A percentile compares a stretch with the other conserved stretches of the same genome.
Conservation (phyloP, 1,140 invertebrate genomes). For the Drosophila paulistorum region DNA sequence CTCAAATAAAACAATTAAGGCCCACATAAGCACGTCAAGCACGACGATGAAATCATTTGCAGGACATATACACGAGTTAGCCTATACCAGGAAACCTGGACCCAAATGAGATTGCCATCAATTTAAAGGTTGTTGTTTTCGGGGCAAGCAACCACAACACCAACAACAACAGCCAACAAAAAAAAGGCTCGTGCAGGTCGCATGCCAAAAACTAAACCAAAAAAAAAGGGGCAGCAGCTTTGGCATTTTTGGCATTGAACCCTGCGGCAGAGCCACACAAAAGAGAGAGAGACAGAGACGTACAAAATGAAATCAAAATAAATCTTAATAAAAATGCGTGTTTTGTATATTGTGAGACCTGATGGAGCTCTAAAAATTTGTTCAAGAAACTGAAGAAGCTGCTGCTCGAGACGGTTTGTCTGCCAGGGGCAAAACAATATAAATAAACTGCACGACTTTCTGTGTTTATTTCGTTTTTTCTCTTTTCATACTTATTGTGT, state of each 20-base stretch:
- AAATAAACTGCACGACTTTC: slow-evolving; percentile 69
- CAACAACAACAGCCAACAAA: slow-evolving; percentile 11
- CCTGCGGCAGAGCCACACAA: slow-evolving; percentile 56
- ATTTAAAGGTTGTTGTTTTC: slow-evolving; percentile 40
- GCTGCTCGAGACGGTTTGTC: slow-evolving; percentile 74
- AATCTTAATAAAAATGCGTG: slow-evolving; percentile 79
- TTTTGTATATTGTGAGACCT: slow-evolving; percentile 48
- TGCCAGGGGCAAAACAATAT: slow-evolving; percentile 72
- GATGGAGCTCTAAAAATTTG: slow-evolving; percentile 24
- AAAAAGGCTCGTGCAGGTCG: slow-evolving; percentile 77
- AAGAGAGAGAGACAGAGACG: slow-evolving; percentile 15
- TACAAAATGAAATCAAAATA: slow-evolving; percentile 72
- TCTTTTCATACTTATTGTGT: neutral
- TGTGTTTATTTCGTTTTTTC: slow-evolving; percentile 22
- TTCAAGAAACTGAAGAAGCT: slow-evolving; percentile 34
- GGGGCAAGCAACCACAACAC: slow-evolving; percentile 6
- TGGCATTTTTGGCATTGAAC: slow-evolving; percentile 76
- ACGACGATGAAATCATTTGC: slow-evolving; percentile 76
- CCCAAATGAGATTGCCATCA: slow-evolving; percentile 68
- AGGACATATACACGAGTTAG: slow-evolving; percentile 51
- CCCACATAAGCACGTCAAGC: slow-evolving; percentile 74
- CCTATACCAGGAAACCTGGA: slow-evolving; percentile 46
- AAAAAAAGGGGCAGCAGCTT: slow-evolving; percentile 53
- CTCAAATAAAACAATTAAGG: slow-evolving; percentile 81
- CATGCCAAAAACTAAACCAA: slow-evolving; percentile 60